Evolutionary conservation across 1,140 invertebrate genomes (phyloP), one percentile per base, ranked within the genome.

Genomic region (Muscidifurax raptorellus): DNA sequence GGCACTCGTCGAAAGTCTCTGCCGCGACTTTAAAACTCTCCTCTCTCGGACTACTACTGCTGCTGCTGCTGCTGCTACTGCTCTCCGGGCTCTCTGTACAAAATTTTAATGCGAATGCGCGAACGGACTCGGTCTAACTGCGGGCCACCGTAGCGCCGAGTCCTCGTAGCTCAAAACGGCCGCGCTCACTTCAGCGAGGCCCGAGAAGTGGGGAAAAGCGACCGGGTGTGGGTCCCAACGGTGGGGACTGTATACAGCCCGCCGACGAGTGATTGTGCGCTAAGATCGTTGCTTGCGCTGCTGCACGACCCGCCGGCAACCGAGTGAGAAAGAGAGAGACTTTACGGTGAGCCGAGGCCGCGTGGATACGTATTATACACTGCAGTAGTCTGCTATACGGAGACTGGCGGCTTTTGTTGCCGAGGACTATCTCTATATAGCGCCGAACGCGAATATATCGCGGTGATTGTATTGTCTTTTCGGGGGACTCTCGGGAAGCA

Each of bases 91-190:
- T 30, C 85, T 83, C 87, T 83, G 79, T 85, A 64, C 47, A 74
- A 91, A 90, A 90, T 90, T 52, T 47, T 88, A 91, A 91, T 91
- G 91, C 89, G 91, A 92, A 91, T 92, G 88, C 91, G 90, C 91
- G 92, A 92, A 87, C 91, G 91, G 91, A 92, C 90, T 92, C 91
- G 90, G 90, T 90, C 88, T 91, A 90, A 92, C 91, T 92, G 91
- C 90, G 91, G 90, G 81, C 88, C 88, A 90, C 88, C 89, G 88
- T 90, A 87, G 87, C 88, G 69, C 30, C 76, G 88, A 87, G 88
- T 89, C 85, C 87, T 88, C 89, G 90, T 87, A 88, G 88, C 87
- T 88, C 85, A 89, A 85, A 85, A 85, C 71, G 52, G n/a, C n/a
- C 52, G 83, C 83, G 32, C 36, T n/a, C 59, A 2, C 40, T 27